phyloP scores from a whole-genome alignment of 1,140 invertebrate genomes.

The Caenorhabditis elegans region DNA sequence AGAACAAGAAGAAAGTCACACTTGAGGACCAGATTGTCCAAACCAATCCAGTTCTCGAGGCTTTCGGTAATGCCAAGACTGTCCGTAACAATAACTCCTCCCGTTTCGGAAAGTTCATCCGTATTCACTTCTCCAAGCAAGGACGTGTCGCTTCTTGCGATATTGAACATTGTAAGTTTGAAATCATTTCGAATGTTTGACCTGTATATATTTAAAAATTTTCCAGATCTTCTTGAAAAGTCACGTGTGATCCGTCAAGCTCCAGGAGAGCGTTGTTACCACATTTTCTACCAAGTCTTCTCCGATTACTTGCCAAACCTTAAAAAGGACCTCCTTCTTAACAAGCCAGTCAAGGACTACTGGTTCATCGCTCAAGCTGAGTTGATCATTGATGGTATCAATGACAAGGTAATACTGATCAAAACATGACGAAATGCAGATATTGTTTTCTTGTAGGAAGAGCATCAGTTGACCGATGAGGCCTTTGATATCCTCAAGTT shows the following conservation, averaged over 20 bases:
- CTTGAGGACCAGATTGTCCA: constrained; percentile 96
- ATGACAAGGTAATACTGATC: constrained; percentile 34
- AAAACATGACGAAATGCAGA: not conserved
- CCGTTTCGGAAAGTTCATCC: constrained; percentile 90
- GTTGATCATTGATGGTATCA: constrained; percentile 83
- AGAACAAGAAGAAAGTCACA: constrained; percentile 63
- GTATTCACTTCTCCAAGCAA: constrained; percentile 98
- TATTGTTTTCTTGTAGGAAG: constrained; percentile 75
- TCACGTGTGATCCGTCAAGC: constrained; percentile 99
- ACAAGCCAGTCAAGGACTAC: constrained; percentile 62
- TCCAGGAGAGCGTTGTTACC: constrained; percentile 94
- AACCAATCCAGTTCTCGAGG: constrained; percentile 97
- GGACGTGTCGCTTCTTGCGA: constrained; percentile 99
- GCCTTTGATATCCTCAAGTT: constrained; percentile 97
- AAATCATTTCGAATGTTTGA: not conserved
- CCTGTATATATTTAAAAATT: too few species aligned
- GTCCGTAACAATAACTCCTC: constrained; percentile 99
- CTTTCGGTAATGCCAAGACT: constrained; percentile 99
- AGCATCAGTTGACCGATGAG: constrained; percentile 89
- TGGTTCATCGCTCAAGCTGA: constrained; percentile 92
- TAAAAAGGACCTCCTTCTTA: constrained; percentile 57
- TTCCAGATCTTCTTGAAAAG: constrained; percentile 94
- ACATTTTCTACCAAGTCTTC: constrained; percentile 99
- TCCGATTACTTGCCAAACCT: constrained; percentile 82
- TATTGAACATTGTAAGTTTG: constrained; percentile 97